Conservation (phyloP, 2,888 invertebrate genomes). For the Heliconius hortense region DNA sequence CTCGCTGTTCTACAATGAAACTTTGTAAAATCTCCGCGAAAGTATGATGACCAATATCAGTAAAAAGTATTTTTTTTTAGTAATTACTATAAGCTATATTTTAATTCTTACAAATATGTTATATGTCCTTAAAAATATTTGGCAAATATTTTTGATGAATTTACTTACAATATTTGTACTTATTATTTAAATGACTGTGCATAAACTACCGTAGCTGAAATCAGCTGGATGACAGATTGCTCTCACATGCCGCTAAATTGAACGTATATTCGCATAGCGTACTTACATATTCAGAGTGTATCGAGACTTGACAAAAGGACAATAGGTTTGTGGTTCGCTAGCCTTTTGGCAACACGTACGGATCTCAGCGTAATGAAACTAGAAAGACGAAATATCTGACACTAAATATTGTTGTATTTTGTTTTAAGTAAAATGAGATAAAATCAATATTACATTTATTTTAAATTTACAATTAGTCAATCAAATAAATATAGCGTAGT, state of each 20-base stretch:
- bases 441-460: too few relatives aligned
- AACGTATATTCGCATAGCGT: not conserved
- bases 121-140: too few relatives aligned
- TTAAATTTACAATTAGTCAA: too few relatives aligned
- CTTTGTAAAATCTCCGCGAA: not conserved
- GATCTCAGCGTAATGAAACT: not conserved
- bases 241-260: not conserved
- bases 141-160: too few relatives aligned
- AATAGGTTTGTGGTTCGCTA: slow-evolving; percentile 13
- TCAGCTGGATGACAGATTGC: not conserved
- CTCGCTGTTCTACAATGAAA: not conserved
- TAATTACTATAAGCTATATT: too few relatives aligned
- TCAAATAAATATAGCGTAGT: too few relatives aligned
- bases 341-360: slow-evolving; percentile 12
- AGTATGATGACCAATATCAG: not conserved
- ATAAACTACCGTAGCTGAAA: not conserved
- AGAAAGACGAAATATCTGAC: not conserved
- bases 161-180: too few relatives aligned
- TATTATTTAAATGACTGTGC: too few relatives aligned
- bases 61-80: too few relatives aligned
- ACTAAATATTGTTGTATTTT: not conserved
- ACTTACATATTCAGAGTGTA: not conserved
- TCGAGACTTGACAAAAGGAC: slow-evolving; percentile 9
- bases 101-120: too few relatives aligned
- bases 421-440: not conserved